Conservation (phyloP, 2,113 vertebrate genomes). For the Sclerurus mexicanus region DNA sequence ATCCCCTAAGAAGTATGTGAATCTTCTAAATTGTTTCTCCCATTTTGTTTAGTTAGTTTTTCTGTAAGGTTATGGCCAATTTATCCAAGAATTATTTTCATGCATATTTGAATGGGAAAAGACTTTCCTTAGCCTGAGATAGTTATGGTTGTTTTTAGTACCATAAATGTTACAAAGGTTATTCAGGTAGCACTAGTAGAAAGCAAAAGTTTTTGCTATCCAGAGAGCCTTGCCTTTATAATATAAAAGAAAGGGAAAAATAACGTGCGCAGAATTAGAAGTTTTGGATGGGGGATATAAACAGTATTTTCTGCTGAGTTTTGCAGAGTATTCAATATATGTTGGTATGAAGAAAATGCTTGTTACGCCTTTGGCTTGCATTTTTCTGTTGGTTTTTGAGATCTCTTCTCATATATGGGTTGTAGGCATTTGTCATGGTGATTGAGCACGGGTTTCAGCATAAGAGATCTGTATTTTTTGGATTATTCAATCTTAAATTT, state of each 20-base stretch:
- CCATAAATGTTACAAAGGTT: background rate
- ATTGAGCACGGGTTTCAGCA: background rate
- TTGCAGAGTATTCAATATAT: background rate
- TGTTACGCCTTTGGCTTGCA: background rate
- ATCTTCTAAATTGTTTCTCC: background rate
- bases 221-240: background rate
- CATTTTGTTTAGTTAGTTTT: background rate
- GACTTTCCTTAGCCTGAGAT: background rate
- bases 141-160: background rate
- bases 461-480: background rate
- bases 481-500: background rate
- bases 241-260: background rate
- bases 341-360: background rate
- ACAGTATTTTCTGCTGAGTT: background rate
- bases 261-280: background rate
- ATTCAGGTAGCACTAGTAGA: background rate
- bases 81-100: background rate
- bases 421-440: background rate
- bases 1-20: background rate
- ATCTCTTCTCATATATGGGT: background rate
- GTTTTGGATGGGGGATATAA: background rate
- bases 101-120: background rate
- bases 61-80: background rate
- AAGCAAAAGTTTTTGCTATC: background rate
- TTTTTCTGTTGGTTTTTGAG: background rate